Percentiles rank a stretch among this genome's conserved stretches.
phyloP scores from a whole-genome alignment of 2,888 invertebrate genomes.

The Elaeidobius kamerunicus region DNA sequence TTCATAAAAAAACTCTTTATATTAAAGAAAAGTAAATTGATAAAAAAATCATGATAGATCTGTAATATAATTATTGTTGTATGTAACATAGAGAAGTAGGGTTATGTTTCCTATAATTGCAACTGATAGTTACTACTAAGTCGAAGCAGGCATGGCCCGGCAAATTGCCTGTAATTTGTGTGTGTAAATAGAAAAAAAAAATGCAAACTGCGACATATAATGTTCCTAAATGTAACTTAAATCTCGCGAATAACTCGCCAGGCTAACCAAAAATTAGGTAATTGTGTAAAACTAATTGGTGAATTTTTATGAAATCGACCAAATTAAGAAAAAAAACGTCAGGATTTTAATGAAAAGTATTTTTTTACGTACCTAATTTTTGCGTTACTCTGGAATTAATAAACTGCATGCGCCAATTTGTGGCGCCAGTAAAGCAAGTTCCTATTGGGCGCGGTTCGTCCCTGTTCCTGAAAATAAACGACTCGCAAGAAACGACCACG shows the following conservation, averaged over 20 bases:
- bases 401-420: slow-evolving; percentile 48
- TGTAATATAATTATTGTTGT: slow-evolving; percentile 46
- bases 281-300: no score
- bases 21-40: slow-evolving; percentile 6
- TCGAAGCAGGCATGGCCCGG: slow-evolving; percentile 34
- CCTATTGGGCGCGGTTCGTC: slow-evolving; percentile 48
- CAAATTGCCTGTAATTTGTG: slow-evolving; percentile 44
- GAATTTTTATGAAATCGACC: no score
- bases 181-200: slow-evolving; percentile 33
- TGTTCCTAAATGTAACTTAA: slow-evolving; percentile 46
- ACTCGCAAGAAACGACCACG: slow-evolving; percentile 44
- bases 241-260: slow-evolving; percentile 25
- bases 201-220: slow-evolving; percentile 48
- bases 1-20: not conserved
- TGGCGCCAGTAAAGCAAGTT: slow-evolving; percentile 53
- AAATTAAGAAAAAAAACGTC: no score
- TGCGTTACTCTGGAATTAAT: slow-evolving; percentile 3
- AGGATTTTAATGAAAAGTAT: no score
- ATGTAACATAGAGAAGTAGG: slow-evolving; percentile 40
- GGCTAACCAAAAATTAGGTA: slow-evolving; percentile 7
- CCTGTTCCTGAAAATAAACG: slow-evolving; percentile 46
- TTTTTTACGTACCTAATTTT: no score
- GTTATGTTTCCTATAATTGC: slow-evolving; percentile 51
- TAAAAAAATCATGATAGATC: slow-evolving; percentile 42
- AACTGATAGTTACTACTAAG: slow-evolving; percentile 52